Evolutionary conservation across 2,797 vertebrate genomes (phyloP), one percentile per base, ranked within the genome.

Genomic region (Diplodus puntazzo): DNA sequence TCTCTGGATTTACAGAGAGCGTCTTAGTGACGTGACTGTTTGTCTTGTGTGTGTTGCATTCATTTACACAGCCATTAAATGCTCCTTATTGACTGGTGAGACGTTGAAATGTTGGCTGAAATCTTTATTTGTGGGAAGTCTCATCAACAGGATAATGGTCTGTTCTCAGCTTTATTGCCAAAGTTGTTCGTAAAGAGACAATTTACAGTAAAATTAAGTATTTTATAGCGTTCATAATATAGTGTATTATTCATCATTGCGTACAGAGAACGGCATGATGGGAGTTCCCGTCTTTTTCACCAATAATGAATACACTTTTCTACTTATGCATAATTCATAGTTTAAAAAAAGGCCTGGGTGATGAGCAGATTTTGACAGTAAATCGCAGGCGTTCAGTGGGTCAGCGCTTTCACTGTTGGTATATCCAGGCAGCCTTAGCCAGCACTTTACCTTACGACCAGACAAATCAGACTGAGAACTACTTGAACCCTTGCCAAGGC

Each of bases 401-500:
- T 91, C 86, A 80, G 74, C 6, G 52, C 85, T 65, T 74, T 81
- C 86, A 77, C 82, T 77, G 74, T 68, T 77, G 67, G 81, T 87
- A 46, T 80, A 78, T 82, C 80, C 67, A 72, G 72, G 57, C 53
- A 45, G 77, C 83, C 80, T 82, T 73, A 80, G 80, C 80, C 74
- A 85, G 83, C 77, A 64, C 77, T 85, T 82, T 68, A 88, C 84
- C 77, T 83, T 71, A 77, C 74, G 48, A 76, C 75, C 82, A 74
- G 80, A 84, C 72, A 77, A 84, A 93, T 91, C 88, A 87, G 85
- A 86, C 71, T 43, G 70, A 81, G 76, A 67, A 84, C 76, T 43
- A 77, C 82, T 90, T 93, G 89, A 91, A 77, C 77, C 14, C 13
- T 21, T 20, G 89, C 92, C 90, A 90, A 60, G 79, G 75, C 83